phyloP scores from a whole-genome alignment of 2,888 invertebrate genomes.

The Agonopterix subpropinquella region DNA sequence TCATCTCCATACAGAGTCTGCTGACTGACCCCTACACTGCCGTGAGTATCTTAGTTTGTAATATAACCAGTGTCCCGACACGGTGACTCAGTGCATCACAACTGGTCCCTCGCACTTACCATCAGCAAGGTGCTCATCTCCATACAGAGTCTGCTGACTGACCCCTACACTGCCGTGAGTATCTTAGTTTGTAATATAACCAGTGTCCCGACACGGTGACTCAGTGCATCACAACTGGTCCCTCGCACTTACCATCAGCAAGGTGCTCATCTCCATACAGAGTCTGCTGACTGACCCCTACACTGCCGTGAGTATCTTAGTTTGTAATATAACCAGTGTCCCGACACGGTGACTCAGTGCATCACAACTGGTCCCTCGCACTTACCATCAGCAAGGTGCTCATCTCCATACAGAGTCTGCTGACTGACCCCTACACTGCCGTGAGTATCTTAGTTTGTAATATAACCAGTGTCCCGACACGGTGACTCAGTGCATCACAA shows the following conservation, averaged over 20 bases:
- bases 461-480: constrained; percentile 86
- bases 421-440: constrained; percentile 87
- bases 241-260: constrained; percentile 92
- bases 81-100: constrained; percentile 96
- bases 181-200: neutral
- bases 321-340: constrained; percentile 79
- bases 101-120: constrained; percentile 96
- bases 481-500: constrained; percentile 97
- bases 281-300: constrained; percentile 80
- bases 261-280: constrained; percentile 86
- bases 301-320: constrained; percentile 78
- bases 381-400: constrained; percentile 92
- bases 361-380: constrained; percentile 97
- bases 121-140: constrained; percentile 92
- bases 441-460: constrained; percentile 59
- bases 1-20: constrained; percentile 91
- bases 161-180: constrained; percentile 89
- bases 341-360: constrained; percentile 92
- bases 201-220: constrained; percentile 91
- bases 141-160: constrained; percentile 63
- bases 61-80: constrained; percentile 87
- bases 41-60: constrained; percentile 59
- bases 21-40: constrained; percentile 93
- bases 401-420: constrained; percentile 78
- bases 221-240: constrained; percentile 98